Evolutionary conservation across 2,888 invertebrate species (phyloP), one percentile per base, ranked within the genome.

Genomic region (Melangyna quadrimaculata): DNA sequence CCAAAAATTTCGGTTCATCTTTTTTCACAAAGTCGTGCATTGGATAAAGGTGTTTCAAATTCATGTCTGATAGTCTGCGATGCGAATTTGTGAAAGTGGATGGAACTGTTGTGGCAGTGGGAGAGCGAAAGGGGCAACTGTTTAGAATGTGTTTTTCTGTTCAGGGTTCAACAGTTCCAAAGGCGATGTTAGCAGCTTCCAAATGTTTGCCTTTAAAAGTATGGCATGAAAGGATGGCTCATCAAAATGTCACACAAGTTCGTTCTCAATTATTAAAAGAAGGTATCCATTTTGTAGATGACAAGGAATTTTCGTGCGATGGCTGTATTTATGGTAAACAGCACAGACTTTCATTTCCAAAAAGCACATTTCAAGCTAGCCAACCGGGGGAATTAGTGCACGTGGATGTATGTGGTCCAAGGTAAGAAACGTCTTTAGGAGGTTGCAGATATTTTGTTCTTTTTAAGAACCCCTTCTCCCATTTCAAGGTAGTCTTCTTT

Each of bases 201-300:
- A 57, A 32, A 22, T 22, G 7, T 9, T 37, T 75, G 35, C 17
- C 75, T 24, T 37, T 75, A 12, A 67, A 67, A 4, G n/a, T 74
- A 32, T 74, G 67, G 53, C 74, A 74, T 35, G 67, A 57, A 17
- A 55, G 48, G 57, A 45, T 75, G 69, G 87, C 78, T 17, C 87
- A 83, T 51, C 88, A 88, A 59, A 84, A 88, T 51, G 61, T 83
- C 2, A 19, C 35, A 35, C 35, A 35, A 1, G 35, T 35, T 9
- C 35, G 35, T 35, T 35, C 35, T 10, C 35, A 35, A 10, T 35
- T 35, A 10, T 35, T 35, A 10, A 35, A 35, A 10, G 35, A 35
- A 35, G 35, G 35, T 10, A 35, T 35, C 3, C 35, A 9, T 35
- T 35, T 35, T 35, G 10, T 35, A 35, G 35, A 35, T 35, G 35